These are phyloP conservation scores for Apodemia mormo DNA, from an alignment of 2,888 invertebrate species.

Conservation along the genomic window DNA sequence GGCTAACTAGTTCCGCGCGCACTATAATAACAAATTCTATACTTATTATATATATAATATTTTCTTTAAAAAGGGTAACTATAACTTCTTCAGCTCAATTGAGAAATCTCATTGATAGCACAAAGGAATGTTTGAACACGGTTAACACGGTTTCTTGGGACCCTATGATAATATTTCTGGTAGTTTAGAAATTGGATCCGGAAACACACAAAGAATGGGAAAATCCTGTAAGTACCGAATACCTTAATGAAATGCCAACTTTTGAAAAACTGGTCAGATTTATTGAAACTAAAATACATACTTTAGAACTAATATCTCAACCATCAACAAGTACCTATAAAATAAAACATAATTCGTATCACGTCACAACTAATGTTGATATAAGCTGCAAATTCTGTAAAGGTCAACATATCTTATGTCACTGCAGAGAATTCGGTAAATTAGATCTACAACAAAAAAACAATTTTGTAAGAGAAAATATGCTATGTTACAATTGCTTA, in stretches of 20 bases:
- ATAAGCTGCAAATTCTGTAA: slow-evolving; percentile 24
- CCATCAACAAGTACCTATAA: background rate
- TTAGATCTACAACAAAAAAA: slow-evolving; percentile 21
- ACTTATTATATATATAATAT: slow-evolving; percentile 36
- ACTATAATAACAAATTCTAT: slow-evolving; percentile 34
- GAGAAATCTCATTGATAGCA: slow-evolving; percentile 38
- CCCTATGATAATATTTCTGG: slow-evolving; percentile 39
- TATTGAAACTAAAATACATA: slow-evolving; percentile 33
- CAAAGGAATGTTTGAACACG: slow-evolving; percentile 20
- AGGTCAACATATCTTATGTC: slow-evolving; percentile 28
- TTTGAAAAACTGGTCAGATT: slow-evolving; percentile 28
- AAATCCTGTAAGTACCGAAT: slow-evolving; percentile 26
- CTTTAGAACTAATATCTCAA: slow-evolving; percentile 25
- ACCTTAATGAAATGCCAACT: slow-evolving; percentile 29
- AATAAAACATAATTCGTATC: slow-evolving; percentile 8
- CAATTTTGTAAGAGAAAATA: slow-evolving; percentile 25
- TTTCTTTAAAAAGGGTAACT: slow-evolving; percentile 33
- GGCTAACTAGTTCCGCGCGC: no score
- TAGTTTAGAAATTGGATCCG: slow-evolving; percentile 38
- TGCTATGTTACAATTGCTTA: slow-evolving; percentile 30
- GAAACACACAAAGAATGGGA: slow-evolving; percentile 39
- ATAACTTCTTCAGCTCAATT: slow-evolving; percentile 30
- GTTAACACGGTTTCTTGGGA: slow-evolving; percentile 37
- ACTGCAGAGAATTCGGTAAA: slow-evolving; percentile 29
- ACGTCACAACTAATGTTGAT: slow-evolving; percentile 1